Percentiles rank a stretch among this genome's conserved stretches.
phyloP scores from a whole-genome alignment of 2,113 vertebrate genomes.

The Oryzias curvinotus region DNA sequence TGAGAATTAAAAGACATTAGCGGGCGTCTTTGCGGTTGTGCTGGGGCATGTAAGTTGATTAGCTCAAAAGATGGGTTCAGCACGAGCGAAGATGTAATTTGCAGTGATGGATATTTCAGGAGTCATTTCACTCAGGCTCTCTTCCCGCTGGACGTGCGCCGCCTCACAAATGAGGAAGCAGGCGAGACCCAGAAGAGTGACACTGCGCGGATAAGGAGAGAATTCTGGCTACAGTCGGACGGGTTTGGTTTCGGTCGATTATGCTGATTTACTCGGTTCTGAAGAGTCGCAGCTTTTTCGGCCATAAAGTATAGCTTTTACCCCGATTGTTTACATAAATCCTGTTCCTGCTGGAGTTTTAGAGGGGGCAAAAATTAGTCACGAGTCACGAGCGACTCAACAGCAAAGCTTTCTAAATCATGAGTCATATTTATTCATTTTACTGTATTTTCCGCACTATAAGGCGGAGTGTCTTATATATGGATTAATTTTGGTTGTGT shows the following conservation, averaged over 20 bases:
- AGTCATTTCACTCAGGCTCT: slow-evolving; percentile 43
- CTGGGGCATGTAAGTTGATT: slow-evolving; percentile 68
- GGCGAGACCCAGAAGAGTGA: slow-evolving; percentile 6
- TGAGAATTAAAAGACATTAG: slow-evolving; percentile 76
- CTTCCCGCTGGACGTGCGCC: slow-evolving; percentile 35
- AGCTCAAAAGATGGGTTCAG: slow-evolving; percentile 65
- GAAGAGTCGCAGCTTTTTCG: slow-evolving; percentile 26
- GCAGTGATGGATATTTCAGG: slow-evolving; percentile 59
- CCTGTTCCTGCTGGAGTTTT: slow-evolving; percentile 25
- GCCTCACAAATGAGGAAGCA: slow-evolving; percentile 29
- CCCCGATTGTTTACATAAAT: slow-evolving; percentile 58
- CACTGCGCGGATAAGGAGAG: slow-evolving; percentile 13
- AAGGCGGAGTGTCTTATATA: too few relatives aligned
- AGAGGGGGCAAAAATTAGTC: slow-evolving; percentile 37
- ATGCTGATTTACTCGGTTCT: slow-evolving; percentile 48
- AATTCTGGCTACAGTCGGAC: slow-evolving; percentile 3
- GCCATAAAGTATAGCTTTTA: slow-evolving; percentile 53
- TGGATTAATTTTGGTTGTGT: too few relatives aligned
- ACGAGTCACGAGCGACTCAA: slow-evolving; percentile 12
- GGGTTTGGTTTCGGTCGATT: slow-evolving; percentile 13
- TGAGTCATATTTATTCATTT: too few relatives aligned
- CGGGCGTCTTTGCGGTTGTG: slow-evolving; percentile 55
- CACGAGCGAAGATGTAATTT: slow-evolving; percentile 62
- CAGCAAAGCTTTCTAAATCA: not conserved
- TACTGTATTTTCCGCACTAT: too few relatives aligned